phyloP scores from a whole-genome alignment of 1,140 invertebrate genomes.

The Nautilus pompilius region DNA sequence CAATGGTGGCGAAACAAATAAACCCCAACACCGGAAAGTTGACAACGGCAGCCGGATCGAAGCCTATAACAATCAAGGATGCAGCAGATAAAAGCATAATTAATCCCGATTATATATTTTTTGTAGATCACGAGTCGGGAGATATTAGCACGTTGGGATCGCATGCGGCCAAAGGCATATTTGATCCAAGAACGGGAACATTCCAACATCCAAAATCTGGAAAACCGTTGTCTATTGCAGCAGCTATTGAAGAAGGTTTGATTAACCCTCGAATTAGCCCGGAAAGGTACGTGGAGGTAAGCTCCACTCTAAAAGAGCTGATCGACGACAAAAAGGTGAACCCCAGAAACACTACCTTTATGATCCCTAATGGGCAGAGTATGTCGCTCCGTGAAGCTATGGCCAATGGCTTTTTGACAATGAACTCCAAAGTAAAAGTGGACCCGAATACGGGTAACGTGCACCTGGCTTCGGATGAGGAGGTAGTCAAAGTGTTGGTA shows the following conservation, averaged over 20 bases:
- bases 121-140: slow-evolving; percentile 37
- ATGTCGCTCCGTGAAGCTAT: slow-evolving; percentile 48
- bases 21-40: slow-evolving; percentile 34
- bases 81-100: slow-evolving; percentile 31
- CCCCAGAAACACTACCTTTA: slow-evolving; percentile 40
- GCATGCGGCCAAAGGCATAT: slow-evolving; percentile 49
- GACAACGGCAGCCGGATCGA: slow-evolving; percentile 24
- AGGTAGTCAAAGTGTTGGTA: slow-evolving; percentile 34
- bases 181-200: slow-evolving; percentile 69
- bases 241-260: slow-evolving; percentile 75
- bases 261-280: slow-evolving; percentile 54
- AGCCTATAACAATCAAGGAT: slow-evolving; percentile 59
- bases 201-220: slow-evolving; percentile 71
- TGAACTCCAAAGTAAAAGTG: slow-evolving; percentile 69
- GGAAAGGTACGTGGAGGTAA: slow-evolving; percentile 35
- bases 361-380: slow-evolving; percentile 37
- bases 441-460: slow-evolving; percentile 63
- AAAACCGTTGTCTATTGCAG: slow-evolving; percentile 69
- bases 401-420: slow-evolving; percentile 46
- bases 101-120: slow-evolving; percentile 37
- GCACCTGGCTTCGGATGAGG: slow-evolving; percentile 36
- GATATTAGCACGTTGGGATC: slow-evolving; percentile 34
- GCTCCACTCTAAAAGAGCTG: slow-evolving; percentile 36
- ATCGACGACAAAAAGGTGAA: slow-evolving; percentile 43
- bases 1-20: slow-evolving; percentile 69